A percentile compares a stretch with the other conserved stretches of the same genome.
These are phyloP conservation scores for Drosophila biarmipes DNA, from an alignment of 1,140 invertebrate species.

Conservation along the genomic window DNA sequence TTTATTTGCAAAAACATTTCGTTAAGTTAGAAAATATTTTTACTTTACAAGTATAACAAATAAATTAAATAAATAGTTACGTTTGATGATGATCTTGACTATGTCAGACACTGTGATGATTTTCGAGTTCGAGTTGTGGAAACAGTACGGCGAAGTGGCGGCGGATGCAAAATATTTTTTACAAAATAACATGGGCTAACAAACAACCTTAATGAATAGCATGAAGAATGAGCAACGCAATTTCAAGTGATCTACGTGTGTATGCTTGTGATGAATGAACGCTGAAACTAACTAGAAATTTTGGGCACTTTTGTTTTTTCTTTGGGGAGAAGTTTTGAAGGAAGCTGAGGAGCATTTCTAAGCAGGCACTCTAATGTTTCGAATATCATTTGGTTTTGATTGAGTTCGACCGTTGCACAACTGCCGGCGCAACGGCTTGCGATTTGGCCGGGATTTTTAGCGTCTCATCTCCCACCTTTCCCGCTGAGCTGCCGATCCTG, in stretches of 20 bases:
- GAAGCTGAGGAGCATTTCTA: slow-evolving; percentile 21
- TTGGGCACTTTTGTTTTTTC: slow-evolving; percentile 57
- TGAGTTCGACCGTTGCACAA: slow-evolving; percentile 67
- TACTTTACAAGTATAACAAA: slow-evolving; percentile 67
- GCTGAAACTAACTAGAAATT: slow-evolving; percentile 44
- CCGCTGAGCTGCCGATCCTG: slow-evolving; percentile 51
- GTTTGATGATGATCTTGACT: slow-evolving; percentile 28
- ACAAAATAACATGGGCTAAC: slow-evolving; percentile 47
- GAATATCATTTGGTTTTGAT: slow-evolving; percentile 67
- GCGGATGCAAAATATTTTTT: slow-evolving; percentile 40
- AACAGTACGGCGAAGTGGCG: slow-evolving; percentile 31
- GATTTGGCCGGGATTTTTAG: slow-evolving; percentile 48
- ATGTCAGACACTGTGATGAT: slow-evolving; percentile 2
- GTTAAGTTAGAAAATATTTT: slow-evolving; percentile 55
- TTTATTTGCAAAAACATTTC: slow-evolving; percentile 63
- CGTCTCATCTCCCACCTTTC: slow-evolving; percentile 13
- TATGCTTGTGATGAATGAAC: slow-evolving; percentile 7
- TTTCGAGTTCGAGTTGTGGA: background rate
- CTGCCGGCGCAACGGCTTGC: slow-evolving; percentile 21
- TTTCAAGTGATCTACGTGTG: slow-evolving; percentile 3
- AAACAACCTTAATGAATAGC: slow-evolving; percentile 28
- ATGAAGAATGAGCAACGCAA: slow-evolving; percentile 16
- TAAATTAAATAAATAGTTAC: slow-evolving; percentile 73
- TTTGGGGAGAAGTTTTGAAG: slow-evolving; percentile 1
- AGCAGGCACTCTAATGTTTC: slow-evolving; percentile 32